Evolutionary conservation across 2,888 invertebrate genomes (phyloP).

Genomic region (Macrophya alboannulata): DNA sequence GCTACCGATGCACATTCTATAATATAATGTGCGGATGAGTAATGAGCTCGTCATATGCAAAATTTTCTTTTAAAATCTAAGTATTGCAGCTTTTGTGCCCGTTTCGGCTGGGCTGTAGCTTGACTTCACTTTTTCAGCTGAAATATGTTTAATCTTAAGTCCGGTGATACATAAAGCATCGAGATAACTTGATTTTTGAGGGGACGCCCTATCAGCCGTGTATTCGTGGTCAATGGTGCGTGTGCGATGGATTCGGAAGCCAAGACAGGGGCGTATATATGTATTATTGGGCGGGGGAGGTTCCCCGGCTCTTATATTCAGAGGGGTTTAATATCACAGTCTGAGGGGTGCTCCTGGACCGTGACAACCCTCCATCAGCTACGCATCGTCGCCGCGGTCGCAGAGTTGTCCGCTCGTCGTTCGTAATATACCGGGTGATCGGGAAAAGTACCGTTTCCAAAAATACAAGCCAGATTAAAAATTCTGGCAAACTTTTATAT

Average conservation of each 20-base stretch:
- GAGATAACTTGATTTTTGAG: conserved; percentile 79
- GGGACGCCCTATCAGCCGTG: conserved; percentile 73
- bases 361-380: conserved; percentile 79
- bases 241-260: conserved; percentile 81
- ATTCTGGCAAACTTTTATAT: no score
- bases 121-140: conserved; percentile 10
- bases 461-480: background rate
- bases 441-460: background rate
- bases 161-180: conserved; percentile 61
- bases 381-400: conserved; percentile 78
- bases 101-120: background rate
- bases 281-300: conserved; percentile 57
- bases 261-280: conserved; percentile 65
- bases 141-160: conserved; percentile 54
- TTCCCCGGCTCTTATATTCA: conserved; percentile 77
- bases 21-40: background rate
- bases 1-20: background rate
- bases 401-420: conserved; percentile 69
- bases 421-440: conserved; percentile 44
- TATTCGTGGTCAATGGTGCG: conserved; percentile 81
- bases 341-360: conserved; percentile 76
- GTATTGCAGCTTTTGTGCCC: background rate
- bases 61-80: background rate
- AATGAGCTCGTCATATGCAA: background rate
- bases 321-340: conserved; percentile 77